Conservation (phyloP, 1,140 invertebrate genomes). For the Zaprionus lachaisei region DNA sequence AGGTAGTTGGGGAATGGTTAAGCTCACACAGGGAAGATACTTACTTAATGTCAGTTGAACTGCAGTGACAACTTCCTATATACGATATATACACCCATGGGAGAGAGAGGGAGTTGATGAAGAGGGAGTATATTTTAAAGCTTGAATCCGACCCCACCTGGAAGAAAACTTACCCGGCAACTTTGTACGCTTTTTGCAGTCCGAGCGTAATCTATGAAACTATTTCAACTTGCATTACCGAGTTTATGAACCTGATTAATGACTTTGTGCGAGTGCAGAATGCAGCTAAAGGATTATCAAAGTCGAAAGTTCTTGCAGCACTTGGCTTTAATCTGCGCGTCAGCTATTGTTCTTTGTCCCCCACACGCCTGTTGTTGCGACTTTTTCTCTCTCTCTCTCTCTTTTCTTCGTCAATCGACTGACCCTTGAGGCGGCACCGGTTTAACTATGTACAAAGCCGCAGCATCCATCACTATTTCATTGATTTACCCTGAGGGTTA, state of each 20-base stretch:
- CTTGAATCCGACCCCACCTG: neutral
- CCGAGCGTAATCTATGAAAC: conserved; percentile 14
- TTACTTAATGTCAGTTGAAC: neutral
- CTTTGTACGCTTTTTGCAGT: conserved; percentile 17
- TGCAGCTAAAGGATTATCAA: conserved; percentile 28
- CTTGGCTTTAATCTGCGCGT: conserved; percentile 13
- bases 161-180: conserved; percentile 7
- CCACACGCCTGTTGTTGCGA: too few relatives aligned
- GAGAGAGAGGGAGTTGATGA: neutral
- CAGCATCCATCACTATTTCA: conserved; percentile 76
- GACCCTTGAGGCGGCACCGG: conserved; percentile 41
- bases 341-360: conserved; percentile 26
- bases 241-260: conserved; percentile 31
- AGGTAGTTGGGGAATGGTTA: neutral
- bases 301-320: conserved; percentile 16
- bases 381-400: neutral
- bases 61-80: conserved; percentile 4
- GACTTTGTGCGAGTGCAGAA: conserved; percentile 27
- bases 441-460: conserved; percentile 55
- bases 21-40: neutral
- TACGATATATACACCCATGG: neutral
- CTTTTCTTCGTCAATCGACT: conserved; percentile 14
- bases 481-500: conserved; percentile 63
- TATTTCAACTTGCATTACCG: conserved; percentile 23
- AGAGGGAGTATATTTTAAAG: neutral